phyloP scores from a whole-genome alignment of 2,113 vertebrate species.

The Chlamydotis undulata region DNA sequence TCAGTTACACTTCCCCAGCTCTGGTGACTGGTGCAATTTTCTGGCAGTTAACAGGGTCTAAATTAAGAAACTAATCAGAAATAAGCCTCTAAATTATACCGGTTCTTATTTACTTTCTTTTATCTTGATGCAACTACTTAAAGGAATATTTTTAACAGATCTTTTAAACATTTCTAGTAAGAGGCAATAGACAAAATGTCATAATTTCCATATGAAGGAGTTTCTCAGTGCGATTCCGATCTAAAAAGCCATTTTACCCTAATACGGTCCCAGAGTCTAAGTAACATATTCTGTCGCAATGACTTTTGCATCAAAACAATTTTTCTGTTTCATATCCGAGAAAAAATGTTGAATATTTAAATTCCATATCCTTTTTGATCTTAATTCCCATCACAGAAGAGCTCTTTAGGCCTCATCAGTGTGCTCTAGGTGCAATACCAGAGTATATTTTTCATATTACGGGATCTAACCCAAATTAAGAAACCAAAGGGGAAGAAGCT shows the following conservation, averaged over 20 bases:
- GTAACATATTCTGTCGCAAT: constrained; percentile 55
- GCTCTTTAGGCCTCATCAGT: constrained; percentile 53
- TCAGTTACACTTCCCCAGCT: not conserved
- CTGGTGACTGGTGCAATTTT: not conserved
- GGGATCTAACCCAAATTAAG: constrained; percentile 63
- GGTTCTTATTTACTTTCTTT: constrained; percentile 26
- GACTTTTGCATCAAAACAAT: constrained; percentile 65
- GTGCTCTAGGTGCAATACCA: constrained; percentile 60
- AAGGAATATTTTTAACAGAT: constrained; percentile 27
- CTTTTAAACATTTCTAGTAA: constrained; percentile 54
- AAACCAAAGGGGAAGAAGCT: constrained; percentile 46
- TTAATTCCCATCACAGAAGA: constrained; percentile 61
- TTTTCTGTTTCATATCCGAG: constrained; percentile 52
- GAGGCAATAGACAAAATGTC: constrained; percentile 60
- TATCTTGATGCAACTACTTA: not conserved
- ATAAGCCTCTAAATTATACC: not conserved
- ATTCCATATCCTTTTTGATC: constrained; percentile 65
- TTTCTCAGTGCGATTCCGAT: constrained; percentile 17
- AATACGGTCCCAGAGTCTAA: constrained; percentile 36
- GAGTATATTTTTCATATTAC: constrained; percentile 47
- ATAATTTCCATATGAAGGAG: constrained; percentile 66
- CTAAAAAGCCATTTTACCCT: constrained; percentile 54
- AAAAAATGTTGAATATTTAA: constrained; percentile 65
- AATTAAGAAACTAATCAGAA: constrained; percentile 23
- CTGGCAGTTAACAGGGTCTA: not conserved